Evolutionary conservation across 2,888 invertebrate genomes (phyloP).

Genomic region (Philonicus albiceps): DNA sequence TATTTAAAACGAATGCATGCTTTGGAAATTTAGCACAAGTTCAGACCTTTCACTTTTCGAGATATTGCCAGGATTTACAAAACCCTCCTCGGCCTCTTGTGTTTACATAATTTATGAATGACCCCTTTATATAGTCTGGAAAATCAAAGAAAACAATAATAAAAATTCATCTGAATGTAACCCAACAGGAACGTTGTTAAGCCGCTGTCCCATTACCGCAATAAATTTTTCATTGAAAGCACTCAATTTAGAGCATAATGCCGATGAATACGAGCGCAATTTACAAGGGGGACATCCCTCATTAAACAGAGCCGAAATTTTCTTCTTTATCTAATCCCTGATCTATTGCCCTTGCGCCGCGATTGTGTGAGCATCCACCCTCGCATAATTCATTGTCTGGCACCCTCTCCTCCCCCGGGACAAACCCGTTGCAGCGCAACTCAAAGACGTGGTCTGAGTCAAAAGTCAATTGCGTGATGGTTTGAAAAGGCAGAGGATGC

Average conservation of each 20-base stretch:
- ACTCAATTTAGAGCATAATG: not conserved
- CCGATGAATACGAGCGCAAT: not conserved
- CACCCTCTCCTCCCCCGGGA: not conserved
- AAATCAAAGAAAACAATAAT: not conserved
- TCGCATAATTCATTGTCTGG: not conserved
- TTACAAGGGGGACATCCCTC: not conserved
- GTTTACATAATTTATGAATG: not conserved
- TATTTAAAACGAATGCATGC: too few relatives aligned
- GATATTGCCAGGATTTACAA: not conserved
- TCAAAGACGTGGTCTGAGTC: not conserved
- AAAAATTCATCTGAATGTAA: not conserved
- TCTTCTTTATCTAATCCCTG: not conserved
- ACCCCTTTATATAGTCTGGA: not conserved
- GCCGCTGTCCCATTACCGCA: not conserved
- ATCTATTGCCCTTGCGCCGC: not conserved
- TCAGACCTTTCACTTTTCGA: not conserved
- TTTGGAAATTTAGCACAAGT: not conserved
- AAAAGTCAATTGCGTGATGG: not conserved
- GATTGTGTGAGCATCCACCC: not conserved
- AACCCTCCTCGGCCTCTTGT: not conserved
- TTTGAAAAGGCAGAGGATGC: not conserved
- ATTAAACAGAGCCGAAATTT: not conserved
- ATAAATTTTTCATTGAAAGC: not conserved
- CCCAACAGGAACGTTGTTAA: not conserved
- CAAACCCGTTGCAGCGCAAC: not conserved